Conservation (phyloP, 1,140 invertebrate genomes). For the Thaumatotibia leucotreta region DNA sequence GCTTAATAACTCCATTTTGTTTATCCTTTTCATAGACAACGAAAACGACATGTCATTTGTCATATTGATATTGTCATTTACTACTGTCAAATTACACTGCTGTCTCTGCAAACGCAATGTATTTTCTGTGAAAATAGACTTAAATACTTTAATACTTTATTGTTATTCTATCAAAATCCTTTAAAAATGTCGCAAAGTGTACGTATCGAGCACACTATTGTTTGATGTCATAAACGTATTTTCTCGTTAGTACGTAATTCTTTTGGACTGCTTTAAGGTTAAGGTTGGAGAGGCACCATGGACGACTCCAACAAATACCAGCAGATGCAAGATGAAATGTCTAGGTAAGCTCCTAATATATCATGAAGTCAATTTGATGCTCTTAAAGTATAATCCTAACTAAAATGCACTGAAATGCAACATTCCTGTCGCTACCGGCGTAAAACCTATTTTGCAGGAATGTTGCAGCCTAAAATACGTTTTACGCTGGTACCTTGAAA, state of each 20-base stretch:
- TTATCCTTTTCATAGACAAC: too few relatives aligned
- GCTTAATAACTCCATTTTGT: too few relatives aligned
- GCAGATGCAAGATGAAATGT: constrained; percentile 91
- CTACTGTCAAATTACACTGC: not conserved
- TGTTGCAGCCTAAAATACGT: too few relatives aligned
- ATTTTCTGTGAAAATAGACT: not conserved
- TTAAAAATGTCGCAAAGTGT: constrained; percentile 29
- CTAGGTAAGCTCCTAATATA: constrained; percentile 77
- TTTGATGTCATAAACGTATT: constrained; percentile 23
- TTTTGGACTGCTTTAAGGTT: constrained; percentile 69
- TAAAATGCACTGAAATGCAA: too few relatives aligned
- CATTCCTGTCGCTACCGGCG: too few relatives aligned
- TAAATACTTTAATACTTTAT: too few relatives aligned
- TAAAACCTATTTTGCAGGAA: too few relatives aligned
- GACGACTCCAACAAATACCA: constrained; percentile 76
- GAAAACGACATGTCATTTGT: too few relatives aligned
- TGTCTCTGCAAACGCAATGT: not conserved
- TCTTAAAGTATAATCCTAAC: too few relatives aligned
- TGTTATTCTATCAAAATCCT: not conserved
- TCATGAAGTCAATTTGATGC: too few relatives aligned
- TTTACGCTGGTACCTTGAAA: too few relatives aligned
- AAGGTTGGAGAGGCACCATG: constrained; percentile 48
- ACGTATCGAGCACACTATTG: constrained; percentile 35
- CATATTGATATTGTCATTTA: not conserved
- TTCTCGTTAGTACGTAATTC: constrained; percentile 52